A percentile compares a stretch with the other conserved stretches of the same genome.
phyloP scores from a whole-genome alignment of 2,888 invertebrate species.

The Thereva nobilitata region DNA sequence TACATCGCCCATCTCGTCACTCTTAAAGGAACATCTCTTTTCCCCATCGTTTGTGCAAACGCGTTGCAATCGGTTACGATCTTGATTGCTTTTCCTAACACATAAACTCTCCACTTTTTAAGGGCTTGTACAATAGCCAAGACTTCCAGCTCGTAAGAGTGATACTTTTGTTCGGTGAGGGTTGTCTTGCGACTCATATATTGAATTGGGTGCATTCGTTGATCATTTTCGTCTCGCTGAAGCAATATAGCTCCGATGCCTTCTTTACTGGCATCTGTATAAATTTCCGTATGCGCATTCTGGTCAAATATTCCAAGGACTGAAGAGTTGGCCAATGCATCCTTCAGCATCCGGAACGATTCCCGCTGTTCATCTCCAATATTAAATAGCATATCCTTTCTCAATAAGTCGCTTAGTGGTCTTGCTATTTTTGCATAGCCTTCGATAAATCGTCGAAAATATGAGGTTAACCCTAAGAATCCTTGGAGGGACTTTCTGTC shows the following conservation, averaged over 20 bases:
- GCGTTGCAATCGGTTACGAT: no score
- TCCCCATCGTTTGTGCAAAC: not conserved
- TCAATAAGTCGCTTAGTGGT: slow-evolving; percentile 10
- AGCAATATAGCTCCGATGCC: slow-evolving; percentile 20
- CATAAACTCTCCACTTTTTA: no score
- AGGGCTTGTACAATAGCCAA: slow-evolving; percentile 15
- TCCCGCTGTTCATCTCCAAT: slow-evolving; percentile 1
- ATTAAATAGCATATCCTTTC: slow-evolving; percentile 3
- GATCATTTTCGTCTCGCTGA: not conserved
- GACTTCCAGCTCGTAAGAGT: slow-evolving; percentile 36
- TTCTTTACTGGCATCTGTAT: slow-evolving; percentile 29
- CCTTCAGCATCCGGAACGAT: slow-evolving; percentile 11
- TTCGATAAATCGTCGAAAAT: slow-evolving; percentile 18
- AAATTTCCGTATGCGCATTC: slow-evolving; percentile 12
- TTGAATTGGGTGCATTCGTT: slow-evolving; percentile 11
- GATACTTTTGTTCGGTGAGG: slow-evolving; percentile 19
- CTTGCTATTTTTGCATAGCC: no score
- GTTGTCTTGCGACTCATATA: slow-evolving; percentile 32
- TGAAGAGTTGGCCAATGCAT: not conserved
- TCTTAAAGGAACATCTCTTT: slow-evolving; percentile 14
- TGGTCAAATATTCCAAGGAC: slow-evolving; percentile 33
- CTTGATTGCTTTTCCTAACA: no score
- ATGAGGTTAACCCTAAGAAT: slow-evolving; percentile 21
- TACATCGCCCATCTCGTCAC: slow-evolving; percentile 6
- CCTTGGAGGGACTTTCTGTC: not conserved